phyloP scores from a whole-genome alignment of 2,113 vertebrate genomes.

The Dipodomys spectabilis region DNA sequence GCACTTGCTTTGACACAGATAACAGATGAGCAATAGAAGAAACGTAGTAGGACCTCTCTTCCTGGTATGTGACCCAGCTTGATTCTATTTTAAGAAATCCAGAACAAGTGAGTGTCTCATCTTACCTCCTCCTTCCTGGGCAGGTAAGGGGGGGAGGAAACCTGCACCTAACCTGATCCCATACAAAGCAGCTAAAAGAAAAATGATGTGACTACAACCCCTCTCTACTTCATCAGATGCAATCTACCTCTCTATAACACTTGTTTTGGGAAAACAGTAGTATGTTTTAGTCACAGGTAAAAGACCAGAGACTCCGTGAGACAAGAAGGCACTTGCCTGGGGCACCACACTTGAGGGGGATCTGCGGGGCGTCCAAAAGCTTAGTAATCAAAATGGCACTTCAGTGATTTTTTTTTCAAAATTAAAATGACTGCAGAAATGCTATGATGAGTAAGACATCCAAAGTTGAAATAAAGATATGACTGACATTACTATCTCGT shows the following conservation, averaged over 20 bases:
- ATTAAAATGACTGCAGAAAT: slow-evolving; percentile 4
- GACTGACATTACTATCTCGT: neutral
- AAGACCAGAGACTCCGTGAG: neutral
- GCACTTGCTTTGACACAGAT: neutral
- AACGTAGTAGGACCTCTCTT: neutral
- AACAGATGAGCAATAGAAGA: neutral
- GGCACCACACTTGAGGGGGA: neutral
- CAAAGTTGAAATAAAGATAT: slow-evolving; percentile 1
- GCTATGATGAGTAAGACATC: neutral
- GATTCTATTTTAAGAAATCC: neutral
- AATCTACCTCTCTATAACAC: neutral
- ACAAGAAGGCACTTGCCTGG: neutral
- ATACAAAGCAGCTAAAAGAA: neutral
- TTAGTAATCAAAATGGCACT: neutral
- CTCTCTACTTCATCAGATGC: neutral
- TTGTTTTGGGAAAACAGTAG: neutral
- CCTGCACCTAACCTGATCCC: neutral
- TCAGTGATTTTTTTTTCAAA: neutral
- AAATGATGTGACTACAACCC: neutral
- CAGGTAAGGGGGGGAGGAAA: neutral
- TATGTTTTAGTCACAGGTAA: neutral
- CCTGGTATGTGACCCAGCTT: neutral
- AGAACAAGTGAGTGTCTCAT: neutral
- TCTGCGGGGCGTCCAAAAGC: neutral
- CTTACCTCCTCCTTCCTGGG: neutral